Percentiles rank a stretch among this genome's conserved stretches.
Evolutionary conservation across 1,140 invertebrate species (phyloP).

Genomic region (Chrysomallon squamiferum): DNA sequence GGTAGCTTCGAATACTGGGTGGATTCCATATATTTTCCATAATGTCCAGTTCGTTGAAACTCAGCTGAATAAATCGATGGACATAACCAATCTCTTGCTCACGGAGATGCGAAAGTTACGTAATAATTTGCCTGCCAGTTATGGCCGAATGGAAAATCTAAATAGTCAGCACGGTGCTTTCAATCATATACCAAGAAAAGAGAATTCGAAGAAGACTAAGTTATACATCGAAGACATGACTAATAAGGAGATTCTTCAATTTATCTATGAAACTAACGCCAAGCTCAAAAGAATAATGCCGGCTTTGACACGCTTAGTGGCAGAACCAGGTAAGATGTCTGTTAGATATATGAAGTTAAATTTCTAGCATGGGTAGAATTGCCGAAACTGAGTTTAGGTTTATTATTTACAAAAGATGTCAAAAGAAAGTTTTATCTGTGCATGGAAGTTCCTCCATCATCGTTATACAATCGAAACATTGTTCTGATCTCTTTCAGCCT

Average conservation of each 20-base stretch:
- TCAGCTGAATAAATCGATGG: conserved; percentile 28
- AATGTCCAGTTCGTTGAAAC: conserved; percentile 37
- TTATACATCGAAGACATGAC: background rate
- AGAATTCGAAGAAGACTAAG: background rate
- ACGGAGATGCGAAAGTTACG: background rate
- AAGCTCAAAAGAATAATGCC: conserved; percentile 33
- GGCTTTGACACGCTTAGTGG: conserved; percentile 31
- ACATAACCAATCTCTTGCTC: conserved; percentile 14
- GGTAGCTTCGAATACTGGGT: conserved; percentile 37
- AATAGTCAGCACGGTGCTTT: background rate
- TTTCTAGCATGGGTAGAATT: no score
- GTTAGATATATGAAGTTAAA: no score
- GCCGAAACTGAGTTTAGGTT: no score
- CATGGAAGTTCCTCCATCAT: no score
- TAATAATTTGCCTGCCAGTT: background rate
- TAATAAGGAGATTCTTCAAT: conserved; percentile 12
- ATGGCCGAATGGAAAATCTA: background rate
- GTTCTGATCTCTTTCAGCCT: no score
- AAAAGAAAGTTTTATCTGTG: no score
- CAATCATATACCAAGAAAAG: background rate
- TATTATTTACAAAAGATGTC: no score
- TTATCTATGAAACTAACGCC: conserved; percentile 26
- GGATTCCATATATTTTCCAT: conserved; percentile 41
- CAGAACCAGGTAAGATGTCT: conserved; percentile 41
- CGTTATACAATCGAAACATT: no score